phyloP scores from a whole-genome alignment of 2,797 vertebrate species.

The Allobates femoralis region DNA sequence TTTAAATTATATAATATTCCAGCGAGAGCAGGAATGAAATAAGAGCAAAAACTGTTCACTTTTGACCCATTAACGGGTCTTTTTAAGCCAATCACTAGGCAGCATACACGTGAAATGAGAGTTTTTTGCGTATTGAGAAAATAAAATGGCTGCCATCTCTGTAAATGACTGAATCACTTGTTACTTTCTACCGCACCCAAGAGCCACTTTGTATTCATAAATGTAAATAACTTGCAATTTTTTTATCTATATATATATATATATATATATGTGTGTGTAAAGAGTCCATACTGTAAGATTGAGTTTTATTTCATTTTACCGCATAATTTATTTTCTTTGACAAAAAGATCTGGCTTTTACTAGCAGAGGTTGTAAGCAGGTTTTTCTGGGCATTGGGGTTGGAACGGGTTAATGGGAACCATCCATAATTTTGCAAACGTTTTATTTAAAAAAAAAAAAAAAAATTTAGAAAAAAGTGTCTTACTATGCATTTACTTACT shows the following conservation, averaged over 20 bases:
- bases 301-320: slow-evolving; percentile 58
- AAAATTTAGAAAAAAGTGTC: slow-evolving; percentile 44
- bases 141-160: neutral
- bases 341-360: slow-evolving; percentile 20
- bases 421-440: slow-evolving; percentile 40
- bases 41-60: too few species aligned
- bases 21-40: too few species aligned
- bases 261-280: slow-evolving; percentile 56
- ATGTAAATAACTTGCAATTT: slow-evolving; percentile 60
- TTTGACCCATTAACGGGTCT: too few species aligned
- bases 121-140: neutral
- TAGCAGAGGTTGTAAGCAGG: neutral
- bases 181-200: neutral
- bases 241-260: slow-evolving; percentile 16
- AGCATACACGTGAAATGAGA: neutral
- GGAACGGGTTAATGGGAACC: neutral
- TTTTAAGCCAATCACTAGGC: too few species aligned
- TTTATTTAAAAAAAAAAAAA: slow-evolving; percentile 35
- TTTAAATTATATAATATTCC: too few species aligned
- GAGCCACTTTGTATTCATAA: slow-evolving; percentile 59
- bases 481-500: slow-evolving; percentile 64
- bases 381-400: slow-evolving; percentile 18
- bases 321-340: slow-evolving; percentile 59
- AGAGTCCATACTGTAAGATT: slow-evolving; percentile 57
- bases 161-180: neutral